Base-by-base conservation (phyloP, 2,113 vertebrate species). In the Etheostoma cragini region DNA sequence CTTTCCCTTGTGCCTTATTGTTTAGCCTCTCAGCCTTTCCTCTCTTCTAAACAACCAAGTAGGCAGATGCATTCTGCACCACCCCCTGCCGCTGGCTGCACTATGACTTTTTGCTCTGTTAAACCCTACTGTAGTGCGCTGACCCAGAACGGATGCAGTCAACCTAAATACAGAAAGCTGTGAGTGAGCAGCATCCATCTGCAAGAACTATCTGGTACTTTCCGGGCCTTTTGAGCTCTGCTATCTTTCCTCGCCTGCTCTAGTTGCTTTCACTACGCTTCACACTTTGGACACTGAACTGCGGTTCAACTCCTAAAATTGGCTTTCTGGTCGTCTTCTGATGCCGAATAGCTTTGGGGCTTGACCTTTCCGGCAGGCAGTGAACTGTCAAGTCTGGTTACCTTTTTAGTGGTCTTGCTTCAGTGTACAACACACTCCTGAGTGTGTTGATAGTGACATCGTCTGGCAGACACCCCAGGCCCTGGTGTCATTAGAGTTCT, bases 341-440 rank as follows among this genome's bases (percentile, higher is more conserved):
- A 83, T 86, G 68, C 68, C 76, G 78, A 83, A 84, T 72, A 83
- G 89, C 90, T 84, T 88, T 33, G 87, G 91, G 91, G 85, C 81
- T 82, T 86, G 90, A 92, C 92, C 92, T 94, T 94, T 93, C 79
- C 86, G 60, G 80, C 78, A 91, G 82, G 81, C 89, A 85, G 66
- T 84, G 86, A 88, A 89, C 88, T 91, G 91, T 92, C 92, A 90
- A 87, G 88, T 80, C 85, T 84, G 81, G 84, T 91, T 90, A 81
- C 13, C 42, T 91, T 92, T 92, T 89, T 88, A 88, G 85, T 87
- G 72, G 76, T 54, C 65, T 82, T 81, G 87, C 53, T 71, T 90
- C 74, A 76, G 81, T 87, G 78, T 88, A 87, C 82, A 67, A 67
- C 87, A 82, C 74, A 87, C 61, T 78, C 76, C 63, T 61, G 73